Conservation (phyloP, 2,797 vertebrate genomes). For the Crenuchus spilurus region DNA sequence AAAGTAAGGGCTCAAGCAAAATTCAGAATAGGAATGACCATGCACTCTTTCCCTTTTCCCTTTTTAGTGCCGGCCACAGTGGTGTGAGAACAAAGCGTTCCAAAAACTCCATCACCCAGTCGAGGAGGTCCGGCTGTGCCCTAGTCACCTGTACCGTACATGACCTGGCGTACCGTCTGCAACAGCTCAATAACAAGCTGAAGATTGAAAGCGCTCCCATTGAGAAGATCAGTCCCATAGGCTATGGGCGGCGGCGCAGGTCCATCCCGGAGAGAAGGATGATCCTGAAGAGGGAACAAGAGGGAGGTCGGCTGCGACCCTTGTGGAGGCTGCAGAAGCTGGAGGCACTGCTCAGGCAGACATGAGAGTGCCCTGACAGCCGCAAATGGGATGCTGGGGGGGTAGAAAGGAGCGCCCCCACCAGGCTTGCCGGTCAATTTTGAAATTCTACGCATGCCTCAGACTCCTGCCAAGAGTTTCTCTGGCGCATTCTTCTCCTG, state of each 20-base stretch:
- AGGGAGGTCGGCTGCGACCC: conserved; percentile 68
- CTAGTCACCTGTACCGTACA: conserved; percentile 92
- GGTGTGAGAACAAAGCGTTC: conserved; percentile 88
- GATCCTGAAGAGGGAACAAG: conserved; percentile 63
- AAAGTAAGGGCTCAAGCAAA: conserved; percentile 8
- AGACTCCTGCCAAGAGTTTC: conserved; percentile 71
- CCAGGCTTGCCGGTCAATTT: conserved; percentile 56
- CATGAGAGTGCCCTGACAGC: conserved; percentile 65
- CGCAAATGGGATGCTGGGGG: conserved; percentile 43
- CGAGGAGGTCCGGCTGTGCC: conserved; percentile 79
- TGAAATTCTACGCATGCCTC: conserved; percentile 73
- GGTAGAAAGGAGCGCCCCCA: not conserved
- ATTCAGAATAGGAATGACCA: conserved; percentile 52
- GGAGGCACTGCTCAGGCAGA: conserved; percentile 71
- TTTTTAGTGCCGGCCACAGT: conserved; percentile 71
- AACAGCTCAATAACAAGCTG: conserved; percentile 82
- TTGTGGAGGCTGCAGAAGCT: conserved; percentile 76
- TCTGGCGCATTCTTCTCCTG: conserved; percentile 69
- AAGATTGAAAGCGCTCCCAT: conserved; percentile 81
- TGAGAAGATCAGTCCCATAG: conserved; percentile 86
- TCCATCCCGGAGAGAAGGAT: conserved; percentile 69
- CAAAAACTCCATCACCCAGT: conserved; percentile 79
- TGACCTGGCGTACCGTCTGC: conserved; percentile 86
- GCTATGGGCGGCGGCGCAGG: conserved; percentile 90
- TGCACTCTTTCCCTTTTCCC: conserved; percentile 36